Base-by-base conservation (phyloP, 2,113 vertebrate genomes). In the Hyperoodon ampullatus region DNA sequence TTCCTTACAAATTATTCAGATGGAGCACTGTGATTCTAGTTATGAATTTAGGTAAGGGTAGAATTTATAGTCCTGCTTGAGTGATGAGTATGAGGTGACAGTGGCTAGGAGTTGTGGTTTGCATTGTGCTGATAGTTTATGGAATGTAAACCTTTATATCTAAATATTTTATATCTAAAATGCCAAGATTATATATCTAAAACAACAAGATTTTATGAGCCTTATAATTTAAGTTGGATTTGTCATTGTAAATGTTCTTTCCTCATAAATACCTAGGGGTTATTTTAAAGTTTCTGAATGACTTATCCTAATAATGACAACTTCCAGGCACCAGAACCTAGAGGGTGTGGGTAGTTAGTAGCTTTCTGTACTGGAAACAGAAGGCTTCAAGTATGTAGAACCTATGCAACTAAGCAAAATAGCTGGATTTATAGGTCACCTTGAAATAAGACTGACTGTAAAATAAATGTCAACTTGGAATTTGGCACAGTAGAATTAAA, bases 221-320 rank as follows among this genome's bases (percentile, higher is more conserved):
- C 65, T 94, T 71, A 23, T 42, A 68, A 66, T 92, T 83, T 93
- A 70, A 65, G 83, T 96, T 95, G 87, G 78, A 35, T 80, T 87
- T 87, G 50, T 92, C 35, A 50, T 78, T 77, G 58, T 86, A 78
- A 86, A 68, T 92, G 16, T 86, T 86, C 55, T 95, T 95, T 90
- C 71, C 83, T 72, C 10, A 68, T 95, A 97, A 95, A 94, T 70
- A 93, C 83, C 26, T 75, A 33, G 39, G 4, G 18, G 18, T 72
- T 90, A 66, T 78, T 94, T 92, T 77, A 70, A 94, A 92, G 66
- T 81, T 94, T 90, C 53, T 95, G 90, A 90, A 50, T 92, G 91
- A 58, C 42, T 85, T 92, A 60, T 39, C 39, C 50, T 81, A 68
- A 23, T 77, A 83, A 83, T 75, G 93, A 94, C 28, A 61, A 33